Base-by-base conservation (phyloP, 2,113 vertebrate genomes). In the Catharus fuscescens region DNA sequence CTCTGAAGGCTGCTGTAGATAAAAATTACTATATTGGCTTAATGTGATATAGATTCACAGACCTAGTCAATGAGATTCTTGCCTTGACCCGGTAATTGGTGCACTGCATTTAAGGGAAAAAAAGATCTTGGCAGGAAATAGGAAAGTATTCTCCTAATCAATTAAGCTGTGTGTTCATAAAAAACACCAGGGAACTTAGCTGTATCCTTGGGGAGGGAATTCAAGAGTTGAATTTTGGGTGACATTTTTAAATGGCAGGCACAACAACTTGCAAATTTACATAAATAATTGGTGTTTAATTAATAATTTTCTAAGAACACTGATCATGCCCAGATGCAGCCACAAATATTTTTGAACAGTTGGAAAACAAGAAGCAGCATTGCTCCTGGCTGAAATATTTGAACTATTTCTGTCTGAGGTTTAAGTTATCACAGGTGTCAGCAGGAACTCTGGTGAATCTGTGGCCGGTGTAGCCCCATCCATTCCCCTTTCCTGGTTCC, bases 151-250 rank as follows among this genome's bases (percentile, higher is more conserved):
- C 74, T 93, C 38, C 6, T 76, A 76, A 91, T 92, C 80, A 82
- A 18, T 77, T 92, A 85, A 2, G 0, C 7, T 57, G 28, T 67
- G 31, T 89, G 28, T 50, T 93, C 74, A 91, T 89, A 62, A 92
- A 66, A 95, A 96, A 32, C 70, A 89, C 42, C 45, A 77, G 87
- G 45, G 13, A 36, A 79, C 26, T 87, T 36, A 65, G n/a, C 8
- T 4, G 0, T 57, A 52, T 66, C 62, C 59, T 61, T 76, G 66
- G 42, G 38, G 38, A 87, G 45, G 13, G 29, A 87, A 74, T 57
- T 90, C 45, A 77, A 94, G 61, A 62, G 59, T 54, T n/a, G 61
- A 76, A 82, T 82, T 93, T 82, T 86, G 76, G 93, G 73, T 87
- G 74, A 57, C 20, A 57, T 62, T 91, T 95, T 87, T 21, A 85